Evolutionary conservation across 2,888 invertebrate genomes (phyloP).

Genomic region (Piscicola geometra): DNA sequence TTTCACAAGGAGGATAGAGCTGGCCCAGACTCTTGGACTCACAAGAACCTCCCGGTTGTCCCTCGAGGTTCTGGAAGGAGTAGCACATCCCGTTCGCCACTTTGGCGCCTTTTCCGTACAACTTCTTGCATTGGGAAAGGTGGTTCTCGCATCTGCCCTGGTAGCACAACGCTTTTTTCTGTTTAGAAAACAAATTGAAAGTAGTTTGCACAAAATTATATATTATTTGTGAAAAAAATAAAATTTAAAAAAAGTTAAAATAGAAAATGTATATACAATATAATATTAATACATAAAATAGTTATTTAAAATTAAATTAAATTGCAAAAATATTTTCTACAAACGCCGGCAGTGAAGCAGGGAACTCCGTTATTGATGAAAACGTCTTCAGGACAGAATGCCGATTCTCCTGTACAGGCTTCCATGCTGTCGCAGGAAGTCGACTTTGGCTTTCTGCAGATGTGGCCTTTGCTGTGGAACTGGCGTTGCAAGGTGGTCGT

Average conservation of each 20-base stretch:
- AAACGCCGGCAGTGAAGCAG: not conserved
- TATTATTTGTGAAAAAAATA: no score
- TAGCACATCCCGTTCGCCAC: constrained; percentile 3
- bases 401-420: constrained; percentile 85
- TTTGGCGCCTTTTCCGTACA: not conserved
- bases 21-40: not conserved
- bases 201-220: no score
- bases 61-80: not conserved
- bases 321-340: no score
- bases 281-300: no score
- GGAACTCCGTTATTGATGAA: constrained; percentile 74
- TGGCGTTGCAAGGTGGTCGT: not conserved
- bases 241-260: no score
- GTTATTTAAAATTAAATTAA: no score
- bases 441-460: not conserved
- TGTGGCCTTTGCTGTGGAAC: not conserved
- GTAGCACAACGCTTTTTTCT: constrained; percentile 21
- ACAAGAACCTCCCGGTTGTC: constrained; percentile 1
- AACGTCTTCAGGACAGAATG: constrained; percentile 85
- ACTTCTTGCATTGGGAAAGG: not conserved
- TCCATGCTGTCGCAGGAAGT: constrained; percentile 59
- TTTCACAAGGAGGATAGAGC: not conserved
- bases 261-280: no score
- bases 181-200: no score
- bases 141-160: constrained; percentile 8